These are phyloP conservation scores for Caenorhabditis macrosperma DNA, from an alignment of 2,888 invertebrate genomes.

Conservation along the genomic window DNA sequence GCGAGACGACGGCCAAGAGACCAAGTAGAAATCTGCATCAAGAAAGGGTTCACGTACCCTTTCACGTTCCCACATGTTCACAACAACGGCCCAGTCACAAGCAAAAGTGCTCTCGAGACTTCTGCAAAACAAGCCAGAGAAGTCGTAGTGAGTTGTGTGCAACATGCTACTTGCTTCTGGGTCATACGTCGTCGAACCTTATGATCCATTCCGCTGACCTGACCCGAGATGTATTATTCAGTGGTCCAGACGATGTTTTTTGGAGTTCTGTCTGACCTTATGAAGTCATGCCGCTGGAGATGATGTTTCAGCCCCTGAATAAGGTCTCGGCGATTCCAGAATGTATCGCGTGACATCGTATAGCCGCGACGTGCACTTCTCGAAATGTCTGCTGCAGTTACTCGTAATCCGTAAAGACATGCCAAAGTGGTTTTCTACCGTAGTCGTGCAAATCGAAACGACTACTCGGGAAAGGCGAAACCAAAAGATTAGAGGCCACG, in stretches of 20 bases:
- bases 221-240: conserved; percentile 27
- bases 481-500: conserved; percentile 20
- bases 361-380: background rate
- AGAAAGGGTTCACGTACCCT: background rate
- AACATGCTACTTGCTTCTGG: background rate
- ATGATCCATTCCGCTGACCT: conserved; percentile 18
- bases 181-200: background rate
- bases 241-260: conserved; percentile 23
- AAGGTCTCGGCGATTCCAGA: background rate
- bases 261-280: background rate
- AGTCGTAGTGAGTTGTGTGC: background rate
- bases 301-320: background rate
- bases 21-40: background rate
- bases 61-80: background rate
- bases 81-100: background rate
- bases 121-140: background rate
- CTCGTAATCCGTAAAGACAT: background rate
- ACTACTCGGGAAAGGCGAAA: background rate
- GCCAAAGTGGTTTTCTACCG: background rate
- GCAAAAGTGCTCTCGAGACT: background rate
- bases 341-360: background rate
- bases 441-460: background rate
- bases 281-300: background rate
- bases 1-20: background rate
- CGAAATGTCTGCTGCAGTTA: background rate